phyloP scores from a whole-genome alignment of 2,888 invertebrate species.

The Hesperia comma region DNA sequence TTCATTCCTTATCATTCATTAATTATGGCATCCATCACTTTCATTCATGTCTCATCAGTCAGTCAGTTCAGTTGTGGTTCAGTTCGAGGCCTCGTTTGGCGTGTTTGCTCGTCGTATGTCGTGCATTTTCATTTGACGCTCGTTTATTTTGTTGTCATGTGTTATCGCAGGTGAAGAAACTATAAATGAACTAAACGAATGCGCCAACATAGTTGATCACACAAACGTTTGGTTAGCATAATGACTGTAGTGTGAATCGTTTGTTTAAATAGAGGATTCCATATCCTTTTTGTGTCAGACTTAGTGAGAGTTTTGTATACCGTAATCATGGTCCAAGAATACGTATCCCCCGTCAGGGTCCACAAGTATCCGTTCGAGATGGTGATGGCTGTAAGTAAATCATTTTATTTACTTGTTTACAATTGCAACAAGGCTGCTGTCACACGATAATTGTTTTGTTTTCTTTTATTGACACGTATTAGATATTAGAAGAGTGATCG shows the following conservation, averaged over 20 bases:
- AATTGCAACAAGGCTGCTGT: background rate
- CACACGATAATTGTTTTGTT: slow-evolving; percentile 21
- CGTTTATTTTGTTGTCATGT: slow-evolving; percentile 63
- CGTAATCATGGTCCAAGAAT: slow-evolving; percentile 95
- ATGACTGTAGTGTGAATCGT: slow-evolving; percentile 67
- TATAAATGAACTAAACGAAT: slow-evolving; percentile 24
- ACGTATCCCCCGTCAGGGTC: slow-evolving; percentile 96
- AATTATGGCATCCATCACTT: background rate
- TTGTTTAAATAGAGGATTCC: slow-evolving; percentile 51
- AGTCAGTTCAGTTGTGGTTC: slow-evolving; percentile 55
- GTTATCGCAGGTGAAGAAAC: slow-evolving; percentile 65
- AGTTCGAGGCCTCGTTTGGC: slow-evolving; percentile 49
- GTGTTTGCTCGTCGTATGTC: slow-evolving; percentile 41
- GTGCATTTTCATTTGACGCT: slow-evolving; percentile 57
- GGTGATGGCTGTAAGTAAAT: slow-evolving; percentile 94
- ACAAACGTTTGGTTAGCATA: slow-evolving; percentile 50
- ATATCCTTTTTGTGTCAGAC: slow-evolving; percentile 56
- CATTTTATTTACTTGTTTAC: slow-evolving; percentile 10
- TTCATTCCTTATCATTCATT: background rate
- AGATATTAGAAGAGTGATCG: background rate
- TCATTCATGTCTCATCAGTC: background rate
- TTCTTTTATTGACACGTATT: slow-evolving; percentile 9
- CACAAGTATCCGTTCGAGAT: slow-evolving; percentile 98
- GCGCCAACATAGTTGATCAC: slow-evolving; percentile 8
- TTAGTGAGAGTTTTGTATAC: slow-evolving; percentile 48